Evolutionary conservation across 2,113 vertebrate genomes (phyloP).

Genomic region (Eudyptes chrysolophus): DNA sequence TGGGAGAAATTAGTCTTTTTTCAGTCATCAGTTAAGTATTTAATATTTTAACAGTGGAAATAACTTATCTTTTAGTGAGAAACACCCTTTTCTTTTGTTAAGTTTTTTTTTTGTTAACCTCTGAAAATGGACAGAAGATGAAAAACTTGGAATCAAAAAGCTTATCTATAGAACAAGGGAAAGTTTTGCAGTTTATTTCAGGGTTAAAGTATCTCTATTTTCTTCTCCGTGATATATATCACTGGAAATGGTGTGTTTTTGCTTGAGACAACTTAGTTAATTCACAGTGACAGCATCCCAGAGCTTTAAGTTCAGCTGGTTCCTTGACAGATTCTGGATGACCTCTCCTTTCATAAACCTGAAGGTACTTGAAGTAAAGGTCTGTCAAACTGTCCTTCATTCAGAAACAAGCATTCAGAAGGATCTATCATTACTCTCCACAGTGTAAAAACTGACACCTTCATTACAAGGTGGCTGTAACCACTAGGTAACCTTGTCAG

Average conservation of each 20-base stretch:
- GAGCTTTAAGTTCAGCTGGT: background rate
- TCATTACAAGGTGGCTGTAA: background rate
- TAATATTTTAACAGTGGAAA: background rate
- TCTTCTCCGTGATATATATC: background rate
- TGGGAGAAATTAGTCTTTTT: background rate
- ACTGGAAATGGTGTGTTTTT: background rate
- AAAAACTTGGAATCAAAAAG: background rate
- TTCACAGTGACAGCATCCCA: background rate
- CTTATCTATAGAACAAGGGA: background rate
- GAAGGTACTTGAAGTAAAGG: background rate
- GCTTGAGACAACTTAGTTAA: background rate
- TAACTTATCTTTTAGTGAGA: background rate
- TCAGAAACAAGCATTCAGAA: background rate
- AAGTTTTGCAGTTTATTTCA: background rate
- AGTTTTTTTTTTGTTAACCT: background rate
- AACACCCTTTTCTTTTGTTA: background rate
- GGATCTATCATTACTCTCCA: background rate
- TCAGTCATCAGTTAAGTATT: background rate
- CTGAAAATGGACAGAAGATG: background rate
- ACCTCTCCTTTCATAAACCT: background rate
- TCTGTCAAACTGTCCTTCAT: conserved; percentile 19
- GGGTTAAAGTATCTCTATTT: background rate
- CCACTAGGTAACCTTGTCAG: background rate
- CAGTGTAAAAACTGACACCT: background rate
- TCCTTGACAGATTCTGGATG: background rate